phyloP scores from a whole-genome alignment of 2,113 vertebrate species.

The Trematocara stigmaticum region DNA sequence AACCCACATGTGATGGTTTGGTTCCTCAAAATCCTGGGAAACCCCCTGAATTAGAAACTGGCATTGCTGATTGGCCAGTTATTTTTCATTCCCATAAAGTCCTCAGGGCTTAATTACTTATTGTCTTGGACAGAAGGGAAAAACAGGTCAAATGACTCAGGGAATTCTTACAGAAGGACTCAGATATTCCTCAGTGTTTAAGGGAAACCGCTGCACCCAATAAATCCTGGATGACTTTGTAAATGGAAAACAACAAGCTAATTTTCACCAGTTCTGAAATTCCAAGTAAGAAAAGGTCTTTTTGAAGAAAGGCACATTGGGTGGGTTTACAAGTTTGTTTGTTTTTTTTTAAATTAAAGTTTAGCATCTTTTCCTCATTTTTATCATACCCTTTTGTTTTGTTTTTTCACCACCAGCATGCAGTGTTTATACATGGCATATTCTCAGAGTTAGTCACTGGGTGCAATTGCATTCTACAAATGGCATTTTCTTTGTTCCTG shows the following conservation, averaged over 20 bases:
- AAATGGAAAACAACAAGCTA: constrained; percentile 25
- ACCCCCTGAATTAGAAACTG: constrained; percentile 9
- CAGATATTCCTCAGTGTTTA: constrained; percentile 19
- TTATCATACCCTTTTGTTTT: not conserved
- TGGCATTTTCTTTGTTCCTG: not conserved
- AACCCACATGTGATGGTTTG: constrained; percentile 44
- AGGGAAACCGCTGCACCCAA: constrained; percentile 17
- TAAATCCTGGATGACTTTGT: constrained; percentile 28
- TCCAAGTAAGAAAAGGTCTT: not conserved
- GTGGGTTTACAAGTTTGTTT: not conserved
- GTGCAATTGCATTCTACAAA: not conserved
- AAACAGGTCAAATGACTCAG: constrained; percentile 37
- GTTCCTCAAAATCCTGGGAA: constrained; percentile 42
- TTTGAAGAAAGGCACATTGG: not conserved
- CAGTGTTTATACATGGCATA: not conserved
- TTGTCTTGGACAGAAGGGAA: not conserved
- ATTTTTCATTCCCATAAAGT: not conserved
- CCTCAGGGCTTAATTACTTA: constrained; percentile 8
- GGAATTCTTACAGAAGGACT: constrained; percentile 35
- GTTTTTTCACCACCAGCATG: not conserved
- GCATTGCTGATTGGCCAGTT: not conserved
- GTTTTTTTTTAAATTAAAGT: not conserved
- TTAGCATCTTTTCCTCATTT: not conserved
- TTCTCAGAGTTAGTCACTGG: not conserved
- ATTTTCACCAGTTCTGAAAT: constrained; percentile 11